Conservation (phyloP, 1,140 invertebrate genomes). For the Papilio aristodemus region DNA sequence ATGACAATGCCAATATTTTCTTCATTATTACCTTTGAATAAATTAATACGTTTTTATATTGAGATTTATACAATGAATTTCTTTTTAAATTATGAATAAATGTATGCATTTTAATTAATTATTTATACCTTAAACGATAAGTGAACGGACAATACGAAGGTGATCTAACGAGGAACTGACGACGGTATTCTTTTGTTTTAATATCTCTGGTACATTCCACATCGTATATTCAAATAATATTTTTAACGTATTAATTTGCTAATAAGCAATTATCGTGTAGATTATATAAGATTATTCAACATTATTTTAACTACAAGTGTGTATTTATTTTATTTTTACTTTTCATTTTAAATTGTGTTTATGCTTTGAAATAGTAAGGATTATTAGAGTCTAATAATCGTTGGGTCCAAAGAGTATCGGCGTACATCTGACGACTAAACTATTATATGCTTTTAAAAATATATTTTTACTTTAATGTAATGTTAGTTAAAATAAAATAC, state of each 20-base stretch:
- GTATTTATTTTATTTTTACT: no score
- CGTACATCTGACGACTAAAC: no score
- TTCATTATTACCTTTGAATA: not conserved
- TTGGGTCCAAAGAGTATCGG: no score
- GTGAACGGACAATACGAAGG: slow-evolving; percentile 23
- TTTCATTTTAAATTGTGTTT: no score
- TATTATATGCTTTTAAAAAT: no score
- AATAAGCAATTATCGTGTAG: not conserved
- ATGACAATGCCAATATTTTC: no score
- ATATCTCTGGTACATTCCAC: not conserved
- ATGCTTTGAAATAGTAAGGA: no score
- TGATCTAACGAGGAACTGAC: slow-evolving; percentile 24
- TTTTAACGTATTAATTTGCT: not conserved
- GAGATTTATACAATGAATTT: not conserved
- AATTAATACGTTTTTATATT: not conserved
- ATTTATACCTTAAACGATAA: slow-evolving; percentile 15
- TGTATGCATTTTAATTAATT: slow-evolving; percentile 14
- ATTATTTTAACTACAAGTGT: no score
- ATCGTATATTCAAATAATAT: not conserved
- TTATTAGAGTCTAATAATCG: no score
- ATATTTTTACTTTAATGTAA: no score
- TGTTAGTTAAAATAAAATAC: no score
- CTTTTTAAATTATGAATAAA: not conserved
- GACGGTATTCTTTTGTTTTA: slow-evolving; percentile 16
- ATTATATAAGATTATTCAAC: no score